phyloP scores from a whole-genome alignment of 64 coral and sea anemone genomes.

The Platygyra sinensis region DNA sequence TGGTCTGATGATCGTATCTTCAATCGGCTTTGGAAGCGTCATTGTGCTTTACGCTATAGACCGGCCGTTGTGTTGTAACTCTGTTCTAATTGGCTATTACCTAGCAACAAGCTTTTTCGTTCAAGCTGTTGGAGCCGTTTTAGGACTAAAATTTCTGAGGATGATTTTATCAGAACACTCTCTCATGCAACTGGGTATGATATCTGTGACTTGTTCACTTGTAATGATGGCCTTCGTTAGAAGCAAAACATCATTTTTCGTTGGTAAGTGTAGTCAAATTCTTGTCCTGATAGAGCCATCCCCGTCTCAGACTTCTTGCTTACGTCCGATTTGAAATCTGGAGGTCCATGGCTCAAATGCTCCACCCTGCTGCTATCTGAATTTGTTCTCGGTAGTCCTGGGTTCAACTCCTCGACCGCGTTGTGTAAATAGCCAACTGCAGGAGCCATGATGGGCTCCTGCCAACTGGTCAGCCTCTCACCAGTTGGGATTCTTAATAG shows the following conservation, averaged over 20 bases:
- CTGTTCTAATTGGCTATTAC: slow-evolving; percentile 92
- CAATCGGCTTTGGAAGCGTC: slow-evolving; percentile 92
- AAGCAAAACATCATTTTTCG: slow-evolving; percentile 75
- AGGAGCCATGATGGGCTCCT: no score
- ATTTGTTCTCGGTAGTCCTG: no score
- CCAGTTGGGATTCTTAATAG: no score
- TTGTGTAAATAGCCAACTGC: no score
- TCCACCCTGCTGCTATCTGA: no score
- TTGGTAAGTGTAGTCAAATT: slow-evolving; percentile 36
- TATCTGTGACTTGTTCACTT: slow-evolving; percentile 77
- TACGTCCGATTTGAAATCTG: no score
- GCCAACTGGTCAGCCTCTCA: no score
- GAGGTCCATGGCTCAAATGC: no score
- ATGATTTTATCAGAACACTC: slow-evolving; percentile 63
- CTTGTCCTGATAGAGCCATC: no score
- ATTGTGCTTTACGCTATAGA: slow-evolving; percentile 93
- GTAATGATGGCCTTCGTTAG: slow-evolving; percentile 86
- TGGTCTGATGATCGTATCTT: slow-evolving; percentile 90
- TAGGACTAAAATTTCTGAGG: slow-evolving; percentile 86
- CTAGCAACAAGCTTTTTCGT: slow-evolving; percentile 85
- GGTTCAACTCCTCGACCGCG: no score
- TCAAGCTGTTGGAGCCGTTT: slow-evolving; percentile 84
- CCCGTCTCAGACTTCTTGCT: no score
- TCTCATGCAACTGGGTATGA: slow-evolving; percentile 75
- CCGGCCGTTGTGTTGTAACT: slow-evolving; percentile 89